Evolutionary conservation across 1,140 invertebrate species (phyloP).

Genomic region (Drosophila kepulauana): DNA sequence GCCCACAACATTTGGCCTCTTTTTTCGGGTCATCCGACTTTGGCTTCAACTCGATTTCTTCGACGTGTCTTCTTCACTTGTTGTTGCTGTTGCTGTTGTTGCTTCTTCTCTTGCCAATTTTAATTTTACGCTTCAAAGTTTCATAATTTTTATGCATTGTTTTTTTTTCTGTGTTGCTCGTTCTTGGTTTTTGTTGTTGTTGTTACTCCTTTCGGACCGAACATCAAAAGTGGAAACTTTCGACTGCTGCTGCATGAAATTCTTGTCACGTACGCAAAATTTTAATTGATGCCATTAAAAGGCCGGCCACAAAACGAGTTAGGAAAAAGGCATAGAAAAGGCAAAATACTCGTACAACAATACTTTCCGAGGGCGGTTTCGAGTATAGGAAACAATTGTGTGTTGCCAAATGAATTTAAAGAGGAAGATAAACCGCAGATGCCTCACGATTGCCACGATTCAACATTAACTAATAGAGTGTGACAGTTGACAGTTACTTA

Average conservation of each 20-base stretch:
- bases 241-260: conserved; percentile 51
- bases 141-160: conserved; percentile 66
- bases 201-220: conserved; percentile 43
- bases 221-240: conserved; percentile 67
- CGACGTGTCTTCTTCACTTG: conserved; percentile 39
- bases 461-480: background rate
- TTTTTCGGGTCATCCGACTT: conserved; percentile 51
- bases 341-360: background rate
- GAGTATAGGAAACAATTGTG: conserved; percentile 39
- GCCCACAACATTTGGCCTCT: conserved; percentile 46
- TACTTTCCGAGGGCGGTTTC: background rate
- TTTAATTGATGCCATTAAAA: conserved; percentile 81
- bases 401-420: conserved; percentile 40
- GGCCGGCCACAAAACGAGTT: conserved; percentile 29
- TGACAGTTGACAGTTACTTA: background rate
- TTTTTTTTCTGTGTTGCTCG: conserved; percentile 45
- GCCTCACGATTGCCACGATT: background rate
- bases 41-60: conserved; percentile 22
- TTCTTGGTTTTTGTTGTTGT: conserved; percentile 25
- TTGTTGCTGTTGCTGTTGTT: conserved; percentile 26
- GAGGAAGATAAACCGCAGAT: conserved; percentile 1
- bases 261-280: conserved; percentile 81
- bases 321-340: conserved; percentile 21
- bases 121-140: conserved; percentile 79
- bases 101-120: conserved; percentile 44